Conservation (phyloP, 2,797 vertebrate species). For the Monodelphis domestica region DNA sequence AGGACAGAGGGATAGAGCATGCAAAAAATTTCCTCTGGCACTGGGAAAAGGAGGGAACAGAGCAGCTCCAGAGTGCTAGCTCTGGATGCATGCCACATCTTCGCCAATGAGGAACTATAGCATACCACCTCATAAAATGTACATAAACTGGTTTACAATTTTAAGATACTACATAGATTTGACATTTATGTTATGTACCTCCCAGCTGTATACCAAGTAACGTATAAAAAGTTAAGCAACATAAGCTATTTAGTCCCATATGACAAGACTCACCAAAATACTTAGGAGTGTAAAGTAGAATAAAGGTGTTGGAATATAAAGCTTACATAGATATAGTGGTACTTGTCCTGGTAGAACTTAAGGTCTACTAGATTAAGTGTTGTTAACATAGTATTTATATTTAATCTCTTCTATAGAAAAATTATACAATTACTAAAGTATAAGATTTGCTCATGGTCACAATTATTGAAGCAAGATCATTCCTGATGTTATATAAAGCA, state of each 20-base stretch:
- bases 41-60: too few species aligned
- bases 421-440: not conserved
- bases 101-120: too few species aligned
- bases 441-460: not conserved
- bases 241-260: not conserved
- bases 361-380: not conserved
- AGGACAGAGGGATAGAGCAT: too few species aligned
- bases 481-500: not conserved
- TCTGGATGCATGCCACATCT: too few species aligned
- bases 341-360: not conserved
- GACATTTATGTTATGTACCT: not conserved
- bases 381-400: too few species aligned
- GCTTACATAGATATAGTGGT: not conserved
- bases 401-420: not conserved
- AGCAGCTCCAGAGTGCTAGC: too few species aligned
- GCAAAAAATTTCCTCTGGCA: too few species aligned
- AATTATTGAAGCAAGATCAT: not conserved
- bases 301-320: not conserved
- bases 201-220: not conserved
- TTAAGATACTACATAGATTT: not conserved
- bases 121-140: too few species aligned
- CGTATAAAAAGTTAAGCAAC: not conserved
- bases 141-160: not conserved
- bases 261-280: not conserved
- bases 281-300: not conserved